Evolutionary conservation across 2,113 vertebrate species (phyloP).

Genomic region (Trogon melanurus): DNA sequence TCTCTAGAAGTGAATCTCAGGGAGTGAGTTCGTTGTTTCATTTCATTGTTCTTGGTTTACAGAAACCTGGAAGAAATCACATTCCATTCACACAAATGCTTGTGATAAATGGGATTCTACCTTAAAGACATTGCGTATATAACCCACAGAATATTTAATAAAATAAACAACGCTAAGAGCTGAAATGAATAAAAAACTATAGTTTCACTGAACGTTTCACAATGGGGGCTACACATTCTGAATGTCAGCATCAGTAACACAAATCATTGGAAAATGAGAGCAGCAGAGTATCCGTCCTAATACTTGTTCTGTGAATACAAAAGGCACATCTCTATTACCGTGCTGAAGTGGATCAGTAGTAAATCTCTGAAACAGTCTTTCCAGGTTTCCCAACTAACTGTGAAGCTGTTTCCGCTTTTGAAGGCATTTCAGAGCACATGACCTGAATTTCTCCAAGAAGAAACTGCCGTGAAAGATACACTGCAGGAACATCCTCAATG

Average conservation of each 20-base stretch:
- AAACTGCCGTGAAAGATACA: not conserved
- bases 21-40: not conserved
- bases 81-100: not conserved
- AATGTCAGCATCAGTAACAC: not conserved
- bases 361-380: not conserved
- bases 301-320: not conserved
- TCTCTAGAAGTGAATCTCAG: not conserved
- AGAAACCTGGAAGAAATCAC: not conserved
- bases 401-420: not conserved
- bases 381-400: not conserved
- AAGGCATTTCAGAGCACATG: not conserved
- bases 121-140: not conserved
- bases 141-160: not conserved
- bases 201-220: not conserved
- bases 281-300: not conserved
- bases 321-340: accelerated
- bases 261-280: not conserved
- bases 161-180: not conserved
- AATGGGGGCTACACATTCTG: not conserved
- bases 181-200: not conserved
- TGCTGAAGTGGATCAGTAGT: not conserved
- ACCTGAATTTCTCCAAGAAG: not conserved
- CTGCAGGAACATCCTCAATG: not conserved
- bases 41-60: not conserved
- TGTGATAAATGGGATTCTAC: not conserved